Percentiles rank a stretch among this genome's conserved stretches.
Evolutionary conservation across 2,888 invertebrate genomes (phyloP).

Genomic region (Hydraecia micacea): DNA sequence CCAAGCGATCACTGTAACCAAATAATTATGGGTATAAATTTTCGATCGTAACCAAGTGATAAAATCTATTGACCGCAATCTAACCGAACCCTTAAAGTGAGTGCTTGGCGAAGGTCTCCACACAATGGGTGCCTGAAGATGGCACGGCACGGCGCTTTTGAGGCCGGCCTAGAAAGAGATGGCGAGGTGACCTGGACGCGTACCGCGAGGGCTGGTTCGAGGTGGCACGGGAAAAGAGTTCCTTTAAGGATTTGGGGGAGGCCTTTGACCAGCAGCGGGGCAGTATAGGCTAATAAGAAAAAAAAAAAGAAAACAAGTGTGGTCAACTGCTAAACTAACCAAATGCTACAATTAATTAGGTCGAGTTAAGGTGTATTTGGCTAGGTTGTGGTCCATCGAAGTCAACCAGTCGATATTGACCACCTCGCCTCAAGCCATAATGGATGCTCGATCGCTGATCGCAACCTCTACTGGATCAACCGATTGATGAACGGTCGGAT

Average conservation of each 20-base stretch:
- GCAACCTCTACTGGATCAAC: neutral
- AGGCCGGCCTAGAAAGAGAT: neutral
- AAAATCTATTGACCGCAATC: neutral
- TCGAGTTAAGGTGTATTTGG: neutral
- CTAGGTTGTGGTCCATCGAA: neutral
- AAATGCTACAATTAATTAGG: neutral
- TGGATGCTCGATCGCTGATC: neutral
- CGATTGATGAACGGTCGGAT: neutral
- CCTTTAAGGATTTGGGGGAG: too few relatives aligned
- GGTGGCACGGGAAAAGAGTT: neutral
- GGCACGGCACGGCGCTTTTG: neutral
- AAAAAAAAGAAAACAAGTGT: neutral
- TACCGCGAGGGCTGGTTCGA: neutral
- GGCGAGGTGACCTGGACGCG: neutral
- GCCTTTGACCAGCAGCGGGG: too few relatives aligned
- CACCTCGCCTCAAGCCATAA: neutral
- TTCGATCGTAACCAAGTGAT: neutral
- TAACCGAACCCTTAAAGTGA: neutral
- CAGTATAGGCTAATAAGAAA: too few relatives aligned
- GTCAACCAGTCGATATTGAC: neutral
- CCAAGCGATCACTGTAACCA: conserved; percentile 93
- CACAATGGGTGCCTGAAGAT: neutral
- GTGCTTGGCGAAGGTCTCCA: neutral
- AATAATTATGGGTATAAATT: neutral
- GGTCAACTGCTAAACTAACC: neutral